Base-by-base conservation (phyloP, 2,888 invertebrate genomes). In the Helleia helle region DNA sequence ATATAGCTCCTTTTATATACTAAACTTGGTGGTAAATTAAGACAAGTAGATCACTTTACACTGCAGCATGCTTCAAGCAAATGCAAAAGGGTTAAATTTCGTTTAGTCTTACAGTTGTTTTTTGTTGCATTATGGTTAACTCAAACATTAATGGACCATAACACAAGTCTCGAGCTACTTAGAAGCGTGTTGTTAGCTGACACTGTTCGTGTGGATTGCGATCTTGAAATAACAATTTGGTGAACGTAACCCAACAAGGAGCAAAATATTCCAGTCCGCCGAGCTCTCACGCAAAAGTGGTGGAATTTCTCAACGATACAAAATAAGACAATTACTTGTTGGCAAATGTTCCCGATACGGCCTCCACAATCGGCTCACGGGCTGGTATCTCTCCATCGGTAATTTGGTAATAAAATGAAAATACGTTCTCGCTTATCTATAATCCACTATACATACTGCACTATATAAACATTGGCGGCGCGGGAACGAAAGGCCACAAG, bases 351-450 rank as follows among this genome's bases (percentile, higher is more conserved):
- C 54, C 61, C 56, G 81, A 81, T 80, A 74, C 63, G 58, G 45
- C 52, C 43, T 49, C 50, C 57, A 69, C 74, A 76, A 81, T 81
- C 81, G 70, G 54, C 59, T 53, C 65, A 52, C 58, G 52, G 44
- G 43, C 52, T 58, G 51, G 66, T 65, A 84, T 84, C 84, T 71
- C 58, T 15, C 70, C 72, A 86, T 86, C 86, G 84, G 85, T 81
- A 85, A 85, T 85, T 85, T 83, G 80, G 84, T 83, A 85, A 86
- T 86, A 86, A 86, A 86, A 85, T 80, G 85, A 83, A 81, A 85
- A 86, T 83, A 80, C 77, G 68, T 65, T 75, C 73, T 59, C 60
- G 55, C 76, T 81, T 84, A 84, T 84, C 84, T 74, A 66, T 68
- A 71, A 81, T 81, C 83, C 79, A 68, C 71, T 77, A 75, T 76